Evolutionary conservation across 2,888 invertebrate species (phyloP).

Genomic region (Vanessa cardui): DNA sequence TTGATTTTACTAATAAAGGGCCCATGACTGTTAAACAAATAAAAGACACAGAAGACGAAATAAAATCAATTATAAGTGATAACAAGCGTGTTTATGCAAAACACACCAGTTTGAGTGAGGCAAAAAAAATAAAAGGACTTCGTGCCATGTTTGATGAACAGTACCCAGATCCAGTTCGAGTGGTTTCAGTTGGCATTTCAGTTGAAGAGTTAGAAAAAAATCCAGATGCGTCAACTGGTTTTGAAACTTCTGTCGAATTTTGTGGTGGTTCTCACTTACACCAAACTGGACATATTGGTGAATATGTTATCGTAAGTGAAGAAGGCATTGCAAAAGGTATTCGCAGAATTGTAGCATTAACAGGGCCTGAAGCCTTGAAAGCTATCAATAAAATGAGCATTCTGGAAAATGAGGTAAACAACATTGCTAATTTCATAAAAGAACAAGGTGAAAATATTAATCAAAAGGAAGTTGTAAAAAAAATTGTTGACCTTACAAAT

Average conservation of each 20-base stretch:
- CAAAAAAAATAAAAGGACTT: conserved; percentile 95
- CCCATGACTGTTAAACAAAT: conserved; percentile 95
- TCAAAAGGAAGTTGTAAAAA: conserved; percentile 86
- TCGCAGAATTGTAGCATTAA: conserved; percentile 97
- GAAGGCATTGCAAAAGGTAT: conserved; percentile 99
- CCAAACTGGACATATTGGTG: conserved; percentile 95
- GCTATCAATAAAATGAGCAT: conserved; percentile 91
- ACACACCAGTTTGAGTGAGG: conserved; percentile 90
- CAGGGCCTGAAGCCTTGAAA: conserved; percentile 96
- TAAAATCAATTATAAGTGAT: conserved; percentile 88
- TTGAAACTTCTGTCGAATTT: conserved; percentile 97
- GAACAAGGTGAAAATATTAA: conserved; percentile 80
- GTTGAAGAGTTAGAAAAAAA: conserved; percentile 94
- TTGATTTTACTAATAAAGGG: conserved; percentile 98
- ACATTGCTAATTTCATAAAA: conserved; percentile 82
- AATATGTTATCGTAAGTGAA: conserved; percentile 97
- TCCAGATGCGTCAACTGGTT: conserved; percentile 90
- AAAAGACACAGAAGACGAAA: conserved; percentile 91
- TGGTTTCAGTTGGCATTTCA: conserved; percentile 96
- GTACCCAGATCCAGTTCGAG: conserved; percentile 97
- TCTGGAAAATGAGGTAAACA: conserved; percentile 88
- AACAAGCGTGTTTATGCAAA: conserved; percentile 94
- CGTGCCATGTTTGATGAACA: conserved; percentile 99
- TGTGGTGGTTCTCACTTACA: conserved; percentile 99
- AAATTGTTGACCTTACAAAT: conserved; percentile 91